A percentile compares a stretch with the other conserved stretches of the same genome.
phyloP scores from a whole-genome alignment of 1,140 invertebrate genomes.

The Ceratina calcarata region DNA sequence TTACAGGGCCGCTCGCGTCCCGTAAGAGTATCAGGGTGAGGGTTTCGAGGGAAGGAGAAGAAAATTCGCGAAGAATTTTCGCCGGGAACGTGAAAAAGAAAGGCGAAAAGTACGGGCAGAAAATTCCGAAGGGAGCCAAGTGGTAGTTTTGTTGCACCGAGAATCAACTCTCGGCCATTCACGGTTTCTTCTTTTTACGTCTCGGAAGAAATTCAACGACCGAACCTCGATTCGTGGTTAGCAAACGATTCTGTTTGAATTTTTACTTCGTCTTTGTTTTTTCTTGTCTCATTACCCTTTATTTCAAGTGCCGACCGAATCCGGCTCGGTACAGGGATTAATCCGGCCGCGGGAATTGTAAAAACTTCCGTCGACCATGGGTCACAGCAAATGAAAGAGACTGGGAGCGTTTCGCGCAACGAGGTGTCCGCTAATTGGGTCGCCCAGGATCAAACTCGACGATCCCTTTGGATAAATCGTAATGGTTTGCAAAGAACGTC shows the following conservation, averaged over 20 bases:
- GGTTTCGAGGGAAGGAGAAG: not conserved
- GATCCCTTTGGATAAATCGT: not conserved
- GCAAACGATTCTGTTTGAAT: not conserved
- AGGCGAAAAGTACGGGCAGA: not conserved
- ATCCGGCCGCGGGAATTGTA: not conserved
- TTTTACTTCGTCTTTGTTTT: not conserved
- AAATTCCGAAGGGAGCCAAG: not conserved
- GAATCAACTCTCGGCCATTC: constrained; percentile 12
- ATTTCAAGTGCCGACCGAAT: not conserved
- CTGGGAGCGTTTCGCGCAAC: not conserved
- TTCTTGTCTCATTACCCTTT: not conserved
- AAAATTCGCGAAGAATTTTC: constrained; percentile 6
- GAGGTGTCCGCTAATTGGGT: not conserved
- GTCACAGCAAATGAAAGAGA: too few relatives aligned
- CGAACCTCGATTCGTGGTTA: not conserved
- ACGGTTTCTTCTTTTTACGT: not conserved
- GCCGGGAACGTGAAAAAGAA: not conserved
- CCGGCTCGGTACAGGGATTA: not conserved
- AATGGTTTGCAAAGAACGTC: not conserved
- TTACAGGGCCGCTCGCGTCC: not conserved
- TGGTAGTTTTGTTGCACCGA: constrained; percentile 15
- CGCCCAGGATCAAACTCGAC: not conserved
- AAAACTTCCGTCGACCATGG: not conserved
- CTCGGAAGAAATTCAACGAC: constrained; percentile 4
- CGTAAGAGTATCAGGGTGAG: not conserved